A percentile compares a stretch with the other conserved stretches of the same genome.
phyloP scores from a whole-genome alignment of 2,113 vertebrate species.

The Apteryx mantelli region DNA sequence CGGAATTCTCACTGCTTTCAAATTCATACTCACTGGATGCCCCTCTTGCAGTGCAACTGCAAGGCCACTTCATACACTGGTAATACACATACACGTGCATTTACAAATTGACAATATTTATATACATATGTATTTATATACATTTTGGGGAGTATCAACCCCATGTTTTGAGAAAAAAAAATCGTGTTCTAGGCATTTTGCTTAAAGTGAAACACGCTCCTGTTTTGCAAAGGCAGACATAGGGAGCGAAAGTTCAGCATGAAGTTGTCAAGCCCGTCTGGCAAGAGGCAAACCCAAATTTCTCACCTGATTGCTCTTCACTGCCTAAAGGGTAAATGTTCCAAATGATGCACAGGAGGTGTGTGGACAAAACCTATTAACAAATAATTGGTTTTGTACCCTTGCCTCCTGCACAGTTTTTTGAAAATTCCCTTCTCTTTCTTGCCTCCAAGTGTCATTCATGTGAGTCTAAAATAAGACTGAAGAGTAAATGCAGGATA shows the following conservation, averaged over 20 bases:
- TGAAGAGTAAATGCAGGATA: slow-evolving; percentile 23
- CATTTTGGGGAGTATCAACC: background rate
- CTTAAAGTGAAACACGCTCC: background rate
- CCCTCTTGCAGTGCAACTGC: background rate
- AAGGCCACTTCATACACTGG: background rate
- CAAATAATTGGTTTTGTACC: slow-evolving; percentile 67
- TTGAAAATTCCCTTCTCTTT: slow-evolving; percentile 39
- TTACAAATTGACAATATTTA: background rate
- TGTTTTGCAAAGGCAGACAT: background rate
- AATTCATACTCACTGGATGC: background rate
- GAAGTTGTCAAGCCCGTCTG: slow-evolving; percentile 52
- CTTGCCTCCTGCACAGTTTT: slow-evolving; percentile 48
- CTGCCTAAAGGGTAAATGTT: slow-evolving; percentile 61
- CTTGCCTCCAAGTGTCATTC: slow-evolving; percentile 46
- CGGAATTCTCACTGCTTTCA: background rate
- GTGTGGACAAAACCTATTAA: slow-evolving; percentile 60
- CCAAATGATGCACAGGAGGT: slow-evolving; percentile 67
- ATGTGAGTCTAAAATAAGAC: background rate
- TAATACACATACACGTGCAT: rapidly evolving
- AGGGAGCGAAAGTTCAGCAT: background rate
- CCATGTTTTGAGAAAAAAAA: background rate
- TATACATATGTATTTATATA: background rate
- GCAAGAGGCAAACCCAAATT: slow-evolving; percentile 59
- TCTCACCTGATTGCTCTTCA: slow-evolving; percentile 69
- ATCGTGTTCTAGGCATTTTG: background rate